Conservation (phyloP, 1,140 invertebrate genomes). For the Leguminivora glycinivorella region DNA sequence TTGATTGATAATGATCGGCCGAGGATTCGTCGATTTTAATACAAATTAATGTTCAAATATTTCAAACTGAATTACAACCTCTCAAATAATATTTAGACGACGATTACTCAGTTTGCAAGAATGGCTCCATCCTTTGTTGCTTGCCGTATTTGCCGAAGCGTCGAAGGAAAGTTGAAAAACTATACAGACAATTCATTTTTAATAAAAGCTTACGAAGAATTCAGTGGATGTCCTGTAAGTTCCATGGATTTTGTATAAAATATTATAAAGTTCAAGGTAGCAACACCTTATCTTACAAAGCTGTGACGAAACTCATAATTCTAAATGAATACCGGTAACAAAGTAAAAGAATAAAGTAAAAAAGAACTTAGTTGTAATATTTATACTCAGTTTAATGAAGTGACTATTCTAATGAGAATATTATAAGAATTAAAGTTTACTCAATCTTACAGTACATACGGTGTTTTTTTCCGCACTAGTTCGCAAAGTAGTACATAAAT, state of each 20-base stretch:
- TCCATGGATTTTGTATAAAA: not conserved
- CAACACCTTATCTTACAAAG: no score
- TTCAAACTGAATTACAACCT: not conserved
- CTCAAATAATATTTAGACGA: not conserved
- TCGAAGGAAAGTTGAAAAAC: slow-evolving; percentile 20
- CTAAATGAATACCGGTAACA: no score
- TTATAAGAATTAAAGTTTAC: no score
- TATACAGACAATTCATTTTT: not conserved
- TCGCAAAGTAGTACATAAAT: no score
- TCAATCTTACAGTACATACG: no score
- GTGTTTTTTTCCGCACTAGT: no score
- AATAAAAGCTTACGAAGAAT: slow-evolving; percentile 1
- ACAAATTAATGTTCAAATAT: not conserved
- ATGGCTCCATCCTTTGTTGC: slow-evolving; percentile 12
- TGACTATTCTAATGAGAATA: no score
- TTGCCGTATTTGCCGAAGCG: slow-evolving; percentile 5
- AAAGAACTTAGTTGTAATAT: no score
- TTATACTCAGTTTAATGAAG: no score
- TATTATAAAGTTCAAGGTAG: not conserved
- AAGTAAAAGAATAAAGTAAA: no score
- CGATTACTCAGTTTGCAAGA: not conserved
- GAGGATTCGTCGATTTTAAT: not conserved
- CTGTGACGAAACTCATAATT: no score
- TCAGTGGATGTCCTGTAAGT: slow-evolving; percentile 12
- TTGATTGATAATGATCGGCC: not conserved